These are phyloP conservation scores for Abscondita cerata DNA, from an alignment of 2,888 invertebrate species.

Conservation along the genomic window DNA sequence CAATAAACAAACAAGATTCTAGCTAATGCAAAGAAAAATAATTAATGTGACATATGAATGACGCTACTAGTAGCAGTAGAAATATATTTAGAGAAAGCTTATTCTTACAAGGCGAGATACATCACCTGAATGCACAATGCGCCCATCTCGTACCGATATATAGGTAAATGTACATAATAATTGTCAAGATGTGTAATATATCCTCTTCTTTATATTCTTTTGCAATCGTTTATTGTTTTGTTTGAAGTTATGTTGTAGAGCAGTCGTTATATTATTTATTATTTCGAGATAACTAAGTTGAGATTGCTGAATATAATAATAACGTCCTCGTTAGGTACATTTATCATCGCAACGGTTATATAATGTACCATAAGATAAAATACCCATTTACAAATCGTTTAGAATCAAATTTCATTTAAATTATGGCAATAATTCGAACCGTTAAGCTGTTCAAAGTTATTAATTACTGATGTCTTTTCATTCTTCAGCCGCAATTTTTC, in stretches of 20 bases:
- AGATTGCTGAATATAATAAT: neutral
- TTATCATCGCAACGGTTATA: constrained; percentile 6
- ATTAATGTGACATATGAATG: constrained; percentile 43
- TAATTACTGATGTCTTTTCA: too few relatives aligned
- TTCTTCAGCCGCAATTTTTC: too few relatives aligned
- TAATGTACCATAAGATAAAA: neutral
- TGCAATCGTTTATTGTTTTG: constrained; percentile 36
- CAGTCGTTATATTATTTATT: constrained; percentile 17
- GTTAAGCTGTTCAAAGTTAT: too few relatives aligned
- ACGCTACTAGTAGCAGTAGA: constrained; percentile 38
- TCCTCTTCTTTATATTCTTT: constrained; percentile 32
- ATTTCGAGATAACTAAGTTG: constrained; percentile 8
- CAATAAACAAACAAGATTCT: constrained; percentile 36
- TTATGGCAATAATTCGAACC: too few relatives aligned
- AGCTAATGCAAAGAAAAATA: constrained; percentile 36
- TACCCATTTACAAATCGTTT: neutral
- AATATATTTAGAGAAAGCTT: constrained; percentile 37
- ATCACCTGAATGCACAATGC: constrained; percentile 35
- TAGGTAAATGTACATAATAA: constrained; percentile 33
- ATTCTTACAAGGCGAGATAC: constrained; percentile 34
- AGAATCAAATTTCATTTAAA: neutral
- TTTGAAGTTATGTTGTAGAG: constrained; percentile 19
- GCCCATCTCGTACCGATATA: constrained; percentile 34
- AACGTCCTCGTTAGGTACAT: neutral
- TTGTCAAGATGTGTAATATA: constrained; percentile 38